Conservation (phyloP, 2,888 invertebrate species). For the Hypercompe scribonia region DNA sequence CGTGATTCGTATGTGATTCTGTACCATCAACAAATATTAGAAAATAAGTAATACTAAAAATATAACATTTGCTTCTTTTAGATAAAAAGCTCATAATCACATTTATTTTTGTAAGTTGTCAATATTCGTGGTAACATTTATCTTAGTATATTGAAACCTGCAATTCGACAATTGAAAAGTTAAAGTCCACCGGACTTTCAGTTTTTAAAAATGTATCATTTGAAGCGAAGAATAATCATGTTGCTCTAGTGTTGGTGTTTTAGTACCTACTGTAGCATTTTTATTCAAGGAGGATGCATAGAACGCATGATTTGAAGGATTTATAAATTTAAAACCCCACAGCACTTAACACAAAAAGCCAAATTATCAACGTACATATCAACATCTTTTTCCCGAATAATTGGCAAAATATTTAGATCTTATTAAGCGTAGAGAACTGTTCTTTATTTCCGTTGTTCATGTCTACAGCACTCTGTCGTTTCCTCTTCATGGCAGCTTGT, state of each 20-base stretch:
- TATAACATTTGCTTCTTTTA: not conserved
- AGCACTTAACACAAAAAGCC: not conserved
- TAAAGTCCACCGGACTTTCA: too few species aligned
- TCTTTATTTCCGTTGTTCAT: constrained; percentile 72
- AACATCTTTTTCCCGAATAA: not conserved
- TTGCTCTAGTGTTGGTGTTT: not conserved
- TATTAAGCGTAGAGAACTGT: constrained; percentile 73
- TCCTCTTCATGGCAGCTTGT: constrained; percentile 70
- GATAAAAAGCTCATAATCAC: not conserved
- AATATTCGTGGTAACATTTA: not conserved
- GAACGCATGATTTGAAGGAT: too few species aligned
- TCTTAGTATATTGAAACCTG: not conserved
- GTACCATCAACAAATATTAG: not conserved
- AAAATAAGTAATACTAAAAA: not conserved
- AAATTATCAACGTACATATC: not conserved
- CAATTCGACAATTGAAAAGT: not conserved
- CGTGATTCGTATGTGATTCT: not conserved
- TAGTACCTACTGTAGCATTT: not conserved
- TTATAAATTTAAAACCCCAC: not conserved
- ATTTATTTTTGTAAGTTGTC: not conserved
- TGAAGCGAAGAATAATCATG: not conserved
- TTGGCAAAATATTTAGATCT: constrained; percentile 53
- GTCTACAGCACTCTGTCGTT: constrained; percentile 72
- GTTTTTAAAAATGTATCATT: not conserved
- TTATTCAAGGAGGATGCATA: not conserved